Base-by-base conservation (phyloP, 2,888 invertebrate species). In the Latrodectus elegans region DNA sequence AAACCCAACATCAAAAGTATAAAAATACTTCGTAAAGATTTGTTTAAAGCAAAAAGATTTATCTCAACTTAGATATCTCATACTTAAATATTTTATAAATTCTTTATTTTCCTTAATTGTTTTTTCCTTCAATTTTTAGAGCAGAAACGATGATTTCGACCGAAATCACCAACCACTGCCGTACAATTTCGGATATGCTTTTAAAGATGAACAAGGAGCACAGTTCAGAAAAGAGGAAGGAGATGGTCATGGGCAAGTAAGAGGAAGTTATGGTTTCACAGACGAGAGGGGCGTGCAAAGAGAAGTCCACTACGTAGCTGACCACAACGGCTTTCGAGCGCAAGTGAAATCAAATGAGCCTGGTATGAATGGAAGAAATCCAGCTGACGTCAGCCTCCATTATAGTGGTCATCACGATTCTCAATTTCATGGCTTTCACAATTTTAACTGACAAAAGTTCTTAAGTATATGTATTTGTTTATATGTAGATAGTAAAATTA, bases 141-240 rank as follows among this genome's bases (percentile, higher is more conserved):
- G 38, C 6, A 38, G 38, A 6, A 38, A 38, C 6, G 38, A 38
- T 38, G 38, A 38, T 6, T 38, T 38, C 38, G 38, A 68, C 14
- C 68, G 14, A 4, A 12, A 22, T 17, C 68, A 68, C 6, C 68
- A 71, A 11, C 71, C 84, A n/a, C 65, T 77, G 11, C 84, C 84
- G 0, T 84, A 84, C 73, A 78, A 67, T 26, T 84, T 78, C 38
- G 84, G 84, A 9, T 84, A 84, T 51, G 51, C 68, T 10, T 17
- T 84, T 4, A 71, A 78, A 17, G 78, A 77, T 55, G 38, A 49
- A 14, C 72, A 78, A 17, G 78, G 84, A 6, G 72, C 53, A 0
- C 84, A 84, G 15, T 49, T 55, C 15, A 68, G 84, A 51, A 60
- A 84, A 8, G 84, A 84, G 67, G 15, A 51, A 12, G 60, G 84